phyloP scores from a whole-genome alignment of 1,140 invertebrate species.

The Trichonephila clavata region DNA sequence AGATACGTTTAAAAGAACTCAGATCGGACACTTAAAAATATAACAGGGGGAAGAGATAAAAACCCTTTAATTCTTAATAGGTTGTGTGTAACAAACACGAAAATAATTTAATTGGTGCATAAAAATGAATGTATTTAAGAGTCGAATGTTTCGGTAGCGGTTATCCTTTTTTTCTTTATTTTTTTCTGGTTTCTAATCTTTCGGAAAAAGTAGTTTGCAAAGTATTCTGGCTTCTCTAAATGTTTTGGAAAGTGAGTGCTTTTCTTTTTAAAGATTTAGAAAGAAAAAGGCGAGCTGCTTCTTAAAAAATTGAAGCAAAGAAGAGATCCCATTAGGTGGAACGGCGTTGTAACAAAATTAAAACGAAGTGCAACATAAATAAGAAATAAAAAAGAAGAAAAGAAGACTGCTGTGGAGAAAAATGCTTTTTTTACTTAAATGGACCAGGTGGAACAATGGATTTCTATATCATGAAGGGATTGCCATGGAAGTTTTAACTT shows the following conservation, averaged over 20 bases:
- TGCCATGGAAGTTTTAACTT: neutral
- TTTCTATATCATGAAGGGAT: neutral
- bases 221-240: neutral
- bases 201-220: neutral
- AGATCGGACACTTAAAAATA: neutral
- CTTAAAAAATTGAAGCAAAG: neutral
- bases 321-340: neutral
- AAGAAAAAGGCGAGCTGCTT: neutral
- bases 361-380: neutral
- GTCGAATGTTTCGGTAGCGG: neutral
- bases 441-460: neutral
- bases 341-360: neutral
- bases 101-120: slow-evolving; percentile 8
- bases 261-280: neutral
- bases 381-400: neutral
- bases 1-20: neutral
- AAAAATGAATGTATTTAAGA: neutral
- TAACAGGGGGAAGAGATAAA: neutral
- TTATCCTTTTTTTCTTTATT: neutral
- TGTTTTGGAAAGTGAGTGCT: neutral
- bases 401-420: neutral
- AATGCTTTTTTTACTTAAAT: neutral
- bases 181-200: neutral
- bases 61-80: slow-evolving; percentile 28
- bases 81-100: slow-evolving; percentile 7